Base-by-base conservation (phyloP, 2,888 invertebrate genomes). In the Drosophila quinaria region DNA sequence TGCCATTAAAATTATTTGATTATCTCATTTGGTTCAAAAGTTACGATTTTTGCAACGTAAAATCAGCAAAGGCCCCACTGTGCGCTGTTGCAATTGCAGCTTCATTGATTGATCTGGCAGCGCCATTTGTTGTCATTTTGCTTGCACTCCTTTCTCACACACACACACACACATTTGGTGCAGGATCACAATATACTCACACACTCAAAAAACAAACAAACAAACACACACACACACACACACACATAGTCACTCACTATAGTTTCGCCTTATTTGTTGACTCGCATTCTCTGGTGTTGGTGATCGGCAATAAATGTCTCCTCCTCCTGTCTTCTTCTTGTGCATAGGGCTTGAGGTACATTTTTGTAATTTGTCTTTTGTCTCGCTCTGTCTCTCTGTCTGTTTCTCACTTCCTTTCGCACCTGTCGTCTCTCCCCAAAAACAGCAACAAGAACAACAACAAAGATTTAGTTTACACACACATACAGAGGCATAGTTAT, bases 261-360 rank as follows among this genome's bases (percentile, higher is more conserved):
- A 50, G 56, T 64, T 64, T 74, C 63, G 37, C 47, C 61, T 59
- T 58, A 56, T 61, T 46, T 60, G 25, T 60, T 78, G 55, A 61
- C 58, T 61, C 35, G 51, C 69, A 74, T 42, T 55, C 46, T 62
- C 59, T 70, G 77, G 77, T 77, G 80, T 70, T 70, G 77, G 77
- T 63, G 19, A 74, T 41, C 65, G 55, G 41, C 70, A 62, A 66
- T 59, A 35, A 69, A 49, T 49, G 41, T 29, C 29, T 29, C 29
- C 29, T 29, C 29, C 29, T 56, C 15, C 56, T 70, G 56, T 76
- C 62, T 62, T 59, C 37, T 33, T 56, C 37, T 33, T 49, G 50
- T 64, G 51, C 41, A 19, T 66, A 75, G 78, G 66, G 42, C 64
- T 47, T 47, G 46, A 65, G 64, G 66, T 63, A 31, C 54, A 41